A percentile compares a stretch with the other conserved stretches of the same genome.
Conservation (phyloP, 1,140 invertebrate species). For the Musca vetustissima region DNA sequence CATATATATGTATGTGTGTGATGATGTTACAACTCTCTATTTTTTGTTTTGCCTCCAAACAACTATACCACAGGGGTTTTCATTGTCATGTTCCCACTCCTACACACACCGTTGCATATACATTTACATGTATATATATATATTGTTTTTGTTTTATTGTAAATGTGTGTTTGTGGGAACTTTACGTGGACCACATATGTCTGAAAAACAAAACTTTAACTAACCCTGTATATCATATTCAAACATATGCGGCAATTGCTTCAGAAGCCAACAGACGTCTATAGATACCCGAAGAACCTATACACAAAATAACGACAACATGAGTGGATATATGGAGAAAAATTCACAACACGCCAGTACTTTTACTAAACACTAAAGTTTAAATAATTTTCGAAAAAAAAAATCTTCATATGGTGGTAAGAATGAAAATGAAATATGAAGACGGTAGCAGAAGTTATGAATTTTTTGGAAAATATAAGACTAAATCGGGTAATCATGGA, state of each 20-base stretch:
- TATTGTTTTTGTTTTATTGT: neutral
- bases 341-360: neutral
- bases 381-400: constrained; percentile 5
- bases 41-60: no score
- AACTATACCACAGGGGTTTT: no score
- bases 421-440: no score
- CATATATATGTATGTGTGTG: neutral
- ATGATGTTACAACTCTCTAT: no score
- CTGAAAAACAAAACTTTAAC: constrained; percentile 11
- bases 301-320: neutral
- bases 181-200: neutral
- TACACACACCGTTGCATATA: neutral
- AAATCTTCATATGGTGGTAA: neutral
- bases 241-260: constrained; percentile 6
- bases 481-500: no score
- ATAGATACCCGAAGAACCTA: neutral
- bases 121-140: neutral
- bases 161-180: neutral
- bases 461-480: no score
- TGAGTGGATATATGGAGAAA: constrained; percentile 6
- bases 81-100: neutral
- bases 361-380: constrained; percentile 1
- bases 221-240: constrained; percentile 19
- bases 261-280: neutral
- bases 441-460: no score